Conservation (phyloP, 2,797 vertebrate species). For the Todus mexicanus region DNA sequence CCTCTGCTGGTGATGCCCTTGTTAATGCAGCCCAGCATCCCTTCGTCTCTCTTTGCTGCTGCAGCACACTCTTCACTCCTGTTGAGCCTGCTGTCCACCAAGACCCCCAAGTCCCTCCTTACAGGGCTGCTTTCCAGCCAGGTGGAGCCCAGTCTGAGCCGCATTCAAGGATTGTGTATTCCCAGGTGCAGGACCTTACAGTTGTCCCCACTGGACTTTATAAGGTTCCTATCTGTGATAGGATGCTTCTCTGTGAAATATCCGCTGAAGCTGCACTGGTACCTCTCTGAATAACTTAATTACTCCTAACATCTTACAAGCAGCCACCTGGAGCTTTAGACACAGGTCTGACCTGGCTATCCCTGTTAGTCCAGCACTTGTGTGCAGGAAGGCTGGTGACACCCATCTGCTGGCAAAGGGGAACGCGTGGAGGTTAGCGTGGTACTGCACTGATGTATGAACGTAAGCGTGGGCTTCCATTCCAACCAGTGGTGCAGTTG, state of each 20-base stretch:
- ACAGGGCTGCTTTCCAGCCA: too few species aligned
- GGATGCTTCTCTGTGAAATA: neutral
- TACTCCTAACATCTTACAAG: neutral
- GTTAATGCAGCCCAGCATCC: too few species aligned
- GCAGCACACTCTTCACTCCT: too few species aligned
- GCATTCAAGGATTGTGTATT: too few species aligned
- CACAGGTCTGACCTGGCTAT: neutral
- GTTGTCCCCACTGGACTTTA: too few species aligned
- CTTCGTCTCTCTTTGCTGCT: too few species aligned
- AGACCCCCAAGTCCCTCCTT: too few species aligned
- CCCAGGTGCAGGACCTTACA: too few species aligned
- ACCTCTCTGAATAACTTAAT: neutral
- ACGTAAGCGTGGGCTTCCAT: neutral
- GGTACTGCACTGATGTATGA: neutral
- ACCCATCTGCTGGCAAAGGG: neutral
- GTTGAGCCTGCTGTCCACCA: too few species aligned
- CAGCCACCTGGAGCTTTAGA: neutral
- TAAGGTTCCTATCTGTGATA: neutral
- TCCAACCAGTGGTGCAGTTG: neutral
- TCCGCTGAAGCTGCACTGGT: neutral
- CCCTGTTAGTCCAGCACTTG: neutral
- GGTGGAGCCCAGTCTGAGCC: too few species aligned
- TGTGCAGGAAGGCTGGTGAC: neutral
- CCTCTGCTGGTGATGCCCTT: too few species aligned
- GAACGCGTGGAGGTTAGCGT: neutral